phyloP scores from a whole-genome alignment of 2,888 invertebrate genomes.

The Acanthococcus lagerstroemiae region DNA sequence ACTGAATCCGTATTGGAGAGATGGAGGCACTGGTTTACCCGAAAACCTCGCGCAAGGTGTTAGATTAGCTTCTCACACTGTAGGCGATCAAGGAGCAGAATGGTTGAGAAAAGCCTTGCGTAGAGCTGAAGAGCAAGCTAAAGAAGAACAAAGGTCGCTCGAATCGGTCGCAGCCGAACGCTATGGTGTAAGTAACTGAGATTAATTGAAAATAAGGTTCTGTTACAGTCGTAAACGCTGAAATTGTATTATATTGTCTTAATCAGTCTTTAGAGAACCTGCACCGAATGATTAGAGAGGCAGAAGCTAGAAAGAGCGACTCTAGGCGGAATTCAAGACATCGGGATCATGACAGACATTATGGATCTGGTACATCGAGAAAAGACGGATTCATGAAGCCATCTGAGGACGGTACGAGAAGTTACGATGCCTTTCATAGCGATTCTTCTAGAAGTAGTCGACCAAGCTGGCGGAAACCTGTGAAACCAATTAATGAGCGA shows the following conservation, averaged over 20 bases:
- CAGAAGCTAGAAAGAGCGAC: constrained; percentile 40
- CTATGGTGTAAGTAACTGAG: constrained; percentile 47
- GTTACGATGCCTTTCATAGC: too few relatives aligned
- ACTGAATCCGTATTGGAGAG: constrained; percentile 86
- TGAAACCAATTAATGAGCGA: too few relatives aligned
- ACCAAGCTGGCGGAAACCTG: too few relatives aligned
- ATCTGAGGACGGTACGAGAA: constrained; percentile 26
- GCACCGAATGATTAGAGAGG: constrained; percentile 45
- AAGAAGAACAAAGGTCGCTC: constrained; percentile 45
- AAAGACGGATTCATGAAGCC: constrained; percentile 11
- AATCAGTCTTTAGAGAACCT: constrained; percentile 47
- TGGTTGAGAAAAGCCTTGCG: constrained; percentile 49
- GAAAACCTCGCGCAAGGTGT: constrained; percentile 44
- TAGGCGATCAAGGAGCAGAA: constrained; percentile 42
- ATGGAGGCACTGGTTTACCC: constrained; percentile 78
- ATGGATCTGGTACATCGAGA: neutral
- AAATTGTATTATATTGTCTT: constrained; percentile 11
- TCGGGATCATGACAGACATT: neutral
- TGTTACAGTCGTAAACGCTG: neutral
- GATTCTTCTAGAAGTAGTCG: neutral
- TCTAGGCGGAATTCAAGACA: too few relatives aligned
- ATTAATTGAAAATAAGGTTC: neutral
- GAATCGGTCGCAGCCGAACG: constrained; percentile 50
- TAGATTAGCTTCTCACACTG: constrained; percentile 34
- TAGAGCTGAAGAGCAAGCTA: constrained; percentile 48